Conservation (phyloP, 2,888 invertebrate species). For the Epicampocera succincta region DNA sequence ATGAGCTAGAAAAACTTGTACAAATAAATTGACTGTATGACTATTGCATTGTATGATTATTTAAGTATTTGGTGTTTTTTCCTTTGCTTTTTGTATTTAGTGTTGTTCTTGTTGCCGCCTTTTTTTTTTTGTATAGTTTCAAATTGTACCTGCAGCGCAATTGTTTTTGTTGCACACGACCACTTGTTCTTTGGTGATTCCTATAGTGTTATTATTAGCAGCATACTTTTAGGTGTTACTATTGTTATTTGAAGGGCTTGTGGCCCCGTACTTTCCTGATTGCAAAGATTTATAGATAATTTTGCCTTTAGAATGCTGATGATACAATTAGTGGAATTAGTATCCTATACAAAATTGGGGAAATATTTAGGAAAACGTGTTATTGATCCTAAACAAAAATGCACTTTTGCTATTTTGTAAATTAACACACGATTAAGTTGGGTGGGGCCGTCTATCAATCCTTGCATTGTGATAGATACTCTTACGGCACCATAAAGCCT, state of each 20-base stretch:
- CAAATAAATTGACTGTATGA: conserved; percentile 52
- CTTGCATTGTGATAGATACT: too few relatives aligned
- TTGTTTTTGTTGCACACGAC: background rate
- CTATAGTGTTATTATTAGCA: background rate
- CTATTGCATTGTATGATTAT: conserved; percentile 32
- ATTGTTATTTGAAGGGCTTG: background rate
- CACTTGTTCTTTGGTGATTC: background rate
- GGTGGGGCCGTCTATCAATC: too few relatives aligned
- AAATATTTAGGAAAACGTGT: too few relatives aligned
- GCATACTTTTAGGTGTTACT: conserved; percentile 24
- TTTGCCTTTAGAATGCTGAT: too few relatives aligned
- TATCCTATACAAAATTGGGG: too few relatives aligned
- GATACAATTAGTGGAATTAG: too few relatives aligned
- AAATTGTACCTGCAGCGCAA: conserved; percentile 8
- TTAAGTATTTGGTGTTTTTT: background rate
- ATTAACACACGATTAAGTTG: too few relatives aligned
- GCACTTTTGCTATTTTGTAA: too few relatives aligned
- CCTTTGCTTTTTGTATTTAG: conserved; percentile 4
- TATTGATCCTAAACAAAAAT: too few relatives aligned
- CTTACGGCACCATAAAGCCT: too few relatives aligned
- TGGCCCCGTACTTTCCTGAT: background rate
- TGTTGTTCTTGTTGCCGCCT: conserved; percentile 2
- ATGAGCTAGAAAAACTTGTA: conserved; percentile 50
- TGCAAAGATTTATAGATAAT: too few relatives aligned
- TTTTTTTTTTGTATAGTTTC: background rate